Base-by-base conservation (phyloP, 2,888 invertebrate genomes). In the Platypus cylindrus region DNA sequence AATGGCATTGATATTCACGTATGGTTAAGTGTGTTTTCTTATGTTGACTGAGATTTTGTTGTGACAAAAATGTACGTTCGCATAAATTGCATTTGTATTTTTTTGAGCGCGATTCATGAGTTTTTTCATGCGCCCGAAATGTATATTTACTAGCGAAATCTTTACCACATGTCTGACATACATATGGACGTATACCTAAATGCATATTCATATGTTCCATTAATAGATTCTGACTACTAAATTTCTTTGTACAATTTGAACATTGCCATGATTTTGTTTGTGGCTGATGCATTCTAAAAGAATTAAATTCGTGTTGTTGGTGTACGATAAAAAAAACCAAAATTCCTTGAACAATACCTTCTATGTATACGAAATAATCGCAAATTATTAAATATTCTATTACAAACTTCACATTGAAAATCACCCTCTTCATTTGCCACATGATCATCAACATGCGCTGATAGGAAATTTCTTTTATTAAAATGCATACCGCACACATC, bases 71-170 rank as follows among this genome's bases (percentile, higher is more conserved):
- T 1, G 77, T 66, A 54, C 84, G 84, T 8, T 62, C 66, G 50
- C 85, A 85, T 22, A 71, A 65, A 1, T 56, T 54, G 47, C 85
- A 85, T 30, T 71, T 68, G 53, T 62, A 80, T 0, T 81, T 81
- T 1, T 84, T 65, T 0, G 79, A 77, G 1, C 84, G 67, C 7
- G 66, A 62, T 55, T 50, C 68, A 49, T 84, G 84, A 0, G 78
- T 84, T 58, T 82, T 84, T 37, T 75, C 63, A 47, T 84, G 85
- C 0, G 82, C 53, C 28, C 77, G 78, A 43, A 74, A 71, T 0
- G 83, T 81, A 50, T 84, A 84, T 49, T 83, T 84, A 8, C 79
- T 80, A 1, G 82, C 78, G 60, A 83, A 84, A 45, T 73, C 68
- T 61, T 84, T 84, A 5, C 68, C 65, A 54, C 85, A 85, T 1